Evolutionary conservation across 2,797 vertebrate genomes (phyloP).

Genomic region (Parauchenoglanis ngamensis): DNA sequence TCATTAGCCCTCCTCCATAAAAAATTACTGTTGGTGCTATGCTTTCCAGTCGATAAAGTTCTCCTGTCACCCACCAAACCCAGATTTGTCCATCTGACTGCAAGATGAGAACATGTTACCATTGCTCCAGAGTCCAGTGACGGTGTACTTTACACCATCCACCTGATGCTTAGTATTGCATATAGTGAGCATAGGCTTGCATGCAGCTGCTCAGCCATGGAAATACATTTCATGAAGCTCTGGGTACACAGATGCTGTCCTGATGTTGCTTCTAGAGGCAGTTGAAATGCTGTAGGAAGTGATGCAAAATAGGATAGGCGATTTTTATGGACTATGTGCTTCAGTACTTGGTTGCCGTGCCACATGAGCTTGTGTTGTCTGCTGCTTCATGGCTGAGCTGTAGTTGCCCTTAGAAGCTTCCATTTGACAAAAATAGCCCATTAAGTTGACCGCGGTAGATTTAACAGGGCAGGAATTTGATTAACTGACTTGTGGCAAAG

Average conservation of each 20-base stretch:
- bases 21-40: background rate
- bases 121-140: background rate
- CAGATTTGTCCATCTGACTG: background rate
- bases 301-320: background rate
- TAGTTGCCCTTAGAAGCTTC: background rate
- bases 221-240: slow-evolving; percentile 1
- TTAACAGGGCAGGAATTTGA: background rate
- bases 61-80: background rate
- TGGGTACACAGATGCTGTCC: background rate
- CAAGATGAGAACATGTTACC: background rate
- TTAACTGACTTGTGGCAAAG: background rate
- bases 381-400: background rate
- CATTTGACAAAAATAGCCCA: background rate
- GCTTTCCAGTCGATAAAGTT: background rate
- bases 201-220: background rate
- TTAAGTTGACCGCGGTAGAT: background rate
- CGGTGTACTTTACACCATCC: background rate
- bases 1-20: too few species aligned
- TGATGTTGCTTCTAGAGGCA: background rate
- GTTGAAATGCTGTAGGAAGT: background rate
- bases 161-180: background rate
- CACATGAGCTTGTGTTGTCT: background rate
- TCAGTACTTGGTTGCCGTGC: background rate
- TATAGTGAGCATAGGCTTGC: background rate
- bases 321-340: background rate